Percentiles rank a stretch among this genome's conserved stretches.
These are phyloP conservation scores for Sebastolobus altivelis DNA, from an alignment of 2,797 vertebrate species.

Conservation along the genomic window DNA sequence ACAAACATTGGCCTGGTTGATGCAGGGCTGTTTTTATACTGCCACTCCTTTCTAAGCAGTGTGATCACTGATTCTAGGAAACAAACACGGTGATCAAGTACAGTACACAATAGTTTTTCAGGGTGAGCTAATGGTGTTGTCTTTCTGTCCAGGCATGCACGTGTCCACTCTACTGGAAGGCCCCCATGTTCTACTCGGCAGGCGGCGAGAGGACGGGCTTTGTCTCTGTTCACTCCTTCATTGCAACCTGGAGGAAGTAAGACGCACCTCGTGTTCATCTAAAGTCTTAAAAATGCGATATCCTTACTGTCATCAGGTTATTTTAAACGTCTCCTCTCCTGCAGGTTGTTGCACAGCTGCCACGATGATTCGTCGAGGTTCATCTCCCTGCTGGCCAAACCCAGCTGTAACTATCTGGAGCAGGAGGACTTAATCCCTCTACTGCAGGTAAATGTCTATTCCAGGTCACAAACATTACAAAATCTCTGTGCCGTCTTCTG, in stretches of 20 bases:
- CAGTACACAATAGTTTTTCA: not conserved
- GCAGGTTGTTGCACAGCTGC: slow-evolving; percentile 91
- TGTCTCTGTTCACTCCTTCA: slow-evolving; percentile 93
- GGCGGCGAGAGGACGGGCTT: slow-evolving; percentile 95
- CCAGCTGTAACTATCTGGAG: slow-evolving; percentile 90
- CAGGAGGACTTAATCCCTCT: slow-evolving; percentile 98
- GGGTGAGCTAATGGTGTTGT: not conserved
- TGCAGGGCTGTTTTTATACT: not conserved
- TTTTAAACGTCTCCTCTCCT: slow-evolving; percentile 4
- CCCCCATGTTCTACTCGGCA: slow-evolving; percentile 93
- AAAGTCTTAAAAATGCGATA: not conserved
- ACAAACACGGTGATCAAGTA: not conserved
- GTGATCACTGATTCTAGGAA: slow-evolving; percentile 9
- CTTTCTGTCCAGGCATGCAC: slow-evolving; percentile 88
- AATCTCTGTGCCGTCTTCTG: not conserved
- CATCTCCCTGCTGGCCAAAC: slow-evolving; percentile 92
- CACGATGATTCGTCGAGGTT: slow-evolving; percentile 96
- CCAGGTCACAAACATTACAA: not conserved
- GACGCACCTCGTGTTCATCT: slow-evolving; percentile 57
- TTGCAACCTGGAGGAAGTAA: slow-evolving; percentile 97
- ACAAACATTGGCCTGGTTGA: not conserved
- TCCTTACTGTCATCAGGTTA: not conserved
- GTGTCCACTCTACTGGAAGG: slow-evolving; percentile 98
- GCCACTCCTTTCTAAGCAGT: not conserved
- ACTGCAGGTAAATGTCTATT: slow-evolving; percentile 88